Evolutionary conservation across 2,888 invertebrate species (phyloP).

Genomic region (Pomacea canaliculata): DNA sequence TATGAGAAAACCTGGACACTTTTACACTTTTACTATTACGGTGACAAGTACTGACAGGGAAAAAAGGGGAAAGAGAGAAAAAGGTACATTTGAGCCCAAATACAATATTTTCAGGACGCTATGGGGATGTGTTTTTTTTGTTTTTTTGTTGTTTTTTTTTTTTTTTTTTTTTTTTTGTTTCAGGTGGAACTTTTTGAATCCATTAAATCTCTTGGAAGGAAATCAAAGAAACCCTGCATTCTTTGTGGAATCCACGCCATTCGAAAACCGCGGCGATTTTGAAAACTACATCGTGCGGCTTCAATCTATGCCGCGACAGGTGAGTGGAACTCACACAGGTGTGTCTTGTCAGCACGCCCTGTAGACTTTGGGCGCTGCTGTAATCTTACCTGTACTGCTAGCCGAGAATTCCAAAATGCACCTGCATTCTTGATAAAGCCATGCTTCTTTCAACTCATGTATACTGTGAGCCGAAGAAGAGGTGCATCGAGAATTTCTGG

Average conservation of each 20-base stretch:
- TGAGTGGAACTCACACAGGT: slow-evolving; percentile 26
- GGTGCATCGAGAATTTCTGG: no score
- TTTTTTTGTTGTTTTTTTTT: background rate
- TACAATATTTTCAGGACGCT: background rate
- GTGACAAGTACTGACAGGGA: no score
- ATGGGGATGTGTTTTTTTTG: background rate
- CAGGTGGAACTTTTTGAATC: slow-evolving; percentile 48
- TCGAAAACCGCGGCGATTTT: slow-evolving; percentile 53
- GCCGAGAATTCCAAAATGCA: no score
- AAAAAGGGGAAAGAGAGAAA: background rate
- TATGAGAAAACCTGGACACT: no score
- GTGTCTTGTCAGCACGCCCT: background rate
- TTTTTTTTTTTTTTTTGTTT: background rate
- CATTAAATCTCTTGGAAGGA: slow-evolving; percentile 63
- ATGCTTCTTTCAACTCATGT: no score
- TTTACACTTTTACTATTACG: no score
- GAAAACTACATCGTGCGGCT: slow-evolving; percentile 59
- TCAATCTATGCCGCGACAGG: slow-evolving; percentile 55
- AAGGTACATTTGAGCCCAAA: background rate
- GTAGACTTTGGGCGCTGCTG: no score
- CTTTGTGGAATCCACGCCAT: slow-evolving; percentile 41
- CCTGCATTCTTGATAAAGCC: no score
- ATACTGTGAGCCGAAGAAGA: no score
- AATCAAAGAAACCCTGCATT: slow-evolving; percentile 39
- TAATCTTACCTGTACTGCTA: no score